phyloP scores from a whole-genome alignment of 2,113 vertebrate genomes.

The Tupaia tana region DNA sequence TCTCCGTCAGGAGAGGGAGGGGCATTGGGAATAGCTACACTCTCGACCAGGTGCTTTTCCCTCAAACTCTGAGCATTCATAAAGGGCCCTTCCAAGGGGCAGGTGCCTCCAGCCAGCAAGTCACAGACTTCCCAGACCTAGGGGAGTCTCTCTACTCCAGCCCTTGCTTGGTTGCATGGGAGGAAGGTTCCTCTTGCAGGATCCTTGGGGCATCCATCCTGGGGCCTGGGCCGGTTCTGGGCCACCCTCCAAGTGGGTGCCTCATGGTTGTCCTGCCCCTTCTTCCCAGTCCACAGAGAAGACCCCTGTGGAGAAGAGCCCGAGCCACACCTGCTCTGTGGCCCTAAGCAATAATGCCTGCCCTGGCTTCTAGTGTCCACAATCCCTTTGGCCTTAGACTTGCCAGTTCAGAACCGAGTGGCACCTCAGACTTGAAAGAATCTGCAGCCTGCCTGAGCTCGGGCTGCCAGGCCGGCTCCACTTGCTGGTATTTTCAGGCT shows the following conservation, averaged over 20 bases:
- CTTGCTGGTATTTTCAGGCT: constrained; percentile 87
- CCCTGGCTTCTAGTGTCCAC: constrained; percentile 74
- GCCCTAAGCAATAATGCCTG: constrained; percentile 87
- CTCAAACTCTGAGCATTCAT: constrained; percentile 43
- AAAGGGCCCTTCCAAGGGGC: not conserved
- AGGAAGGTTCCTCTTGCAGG: not conserved
- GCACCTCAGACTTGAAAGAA: constrained; percentile 41
- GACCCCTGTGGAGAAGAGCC: constrained; percentile 16
- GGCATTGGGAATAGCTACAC: constrained; percentile 53
- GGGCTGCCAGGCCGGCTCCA: constrained; percentile 77
- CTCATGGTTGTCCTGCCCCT: not conserved
- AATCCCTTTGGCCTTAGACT: constrained; percentile 81
- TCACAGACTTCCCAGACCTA: not conserved
- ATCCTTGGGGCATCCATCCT: not conserved
- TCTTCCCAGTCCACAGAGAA: constrained; percentile 12
- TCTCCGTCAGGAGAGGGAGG: constrained; percentile 22
- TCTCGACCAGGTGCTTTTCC: constrained; percentile 69
- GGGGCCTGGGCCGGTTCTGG: not conserved
- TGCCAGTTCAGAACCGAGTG: constrained; percentile 68
- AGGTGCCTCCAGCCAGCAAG: constrained; percentile 25
- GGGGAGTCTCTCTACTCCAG: not conserved
- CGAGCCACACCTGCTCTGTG: constrained; percentile 68
- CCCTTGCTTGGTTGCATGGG: constrained; percentile 1
- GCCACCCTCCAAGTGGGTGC: not conserved
- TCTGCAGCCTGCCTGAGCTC: constrained; percentile 77